Conservation (phyloP, 2,113 vertebrate species). For the Pachypanchax playfairii region DNA sequence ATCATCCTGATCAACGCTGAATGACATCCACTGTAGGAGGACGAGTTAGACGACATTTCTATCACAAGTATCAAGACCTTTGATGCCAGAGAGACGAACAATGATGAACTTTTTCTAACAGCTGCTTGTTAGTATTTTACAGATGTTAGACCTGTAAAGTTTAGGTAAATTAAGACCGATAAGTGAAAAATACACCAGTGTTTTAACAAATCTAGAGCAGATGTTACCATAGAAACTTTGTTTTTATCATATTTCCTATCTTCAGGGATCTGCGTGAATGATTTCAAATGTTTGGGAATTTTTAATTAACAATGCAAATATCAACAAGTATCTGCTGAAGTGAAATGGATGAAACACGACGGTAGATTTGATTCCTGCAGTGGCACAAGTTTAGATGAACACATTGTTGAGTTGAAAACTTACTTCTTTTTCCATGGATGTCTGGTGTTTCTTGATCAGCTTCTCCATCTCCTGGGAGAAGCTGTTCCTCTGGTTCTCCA, state of each 20-base stretch:
- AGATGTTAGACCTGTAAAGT: background rate
- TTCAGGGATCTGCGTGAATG: no score
- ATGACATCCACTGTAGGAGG: background rate
- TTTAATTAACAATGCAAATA: no score
- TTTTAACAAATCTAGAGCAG: background rate
- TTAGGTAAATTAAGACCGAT: background rate
- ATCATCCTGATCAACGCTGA: slow-evolving; percentile 5
- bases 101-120: no score
- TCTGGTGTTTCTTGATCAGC: slow-evolving; percentile 96
- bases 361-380: no score
- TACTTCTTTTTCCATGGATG: slow-evolving; percentile 98
- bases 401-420: slow-evolving; percentile 12
- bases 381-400: background rate
- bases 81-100: background rate
- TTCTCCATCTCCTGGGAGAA: slow-evolving; percentile 98
- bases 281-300: no score
- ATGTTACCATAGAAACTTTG: no score
- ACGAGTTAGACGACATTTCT: background rate
- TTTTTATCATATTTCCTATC: no score
- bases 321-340: no score
- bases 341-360: no score
- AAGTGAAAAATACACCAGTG: background rate
- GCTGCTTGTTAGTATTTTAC: background rate
- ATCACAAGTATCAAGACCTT: background rate
- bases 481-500: slow-evolving; percentile 95